A percentile compares a stretch with the other conserved stretches of the same genome.
phyloP scores from a whole-genome alignment of 2,888 invertebrate species.

The Drosophila kuntzei region DNA sequence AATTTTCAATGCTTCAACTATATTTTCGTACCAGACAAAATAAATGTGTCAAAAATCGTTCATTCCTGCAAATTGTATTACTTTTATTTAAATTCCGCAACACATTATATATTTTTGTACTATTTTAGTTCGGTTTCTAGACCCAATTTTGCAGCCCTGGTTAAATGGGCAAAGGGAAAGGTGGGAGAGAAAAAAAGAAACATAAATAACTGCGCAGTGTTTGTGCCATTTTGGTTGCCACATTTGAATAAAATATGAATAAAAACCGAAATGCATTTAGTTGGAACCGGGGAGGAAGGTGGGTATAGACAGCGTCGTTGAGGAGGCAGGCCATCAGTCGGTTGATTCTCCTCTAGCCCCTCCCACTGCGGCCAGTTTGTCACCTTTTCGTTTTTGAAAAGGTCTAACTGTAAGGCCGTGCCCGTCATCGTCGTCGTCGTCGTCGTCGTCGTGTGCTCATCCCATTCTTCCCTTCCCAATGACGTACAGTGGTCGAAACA shows the following conservation, averaged over 20 bases:
- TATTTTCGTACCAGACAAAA: neutral
- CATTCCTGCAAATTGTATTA: conserved; percentile 19
- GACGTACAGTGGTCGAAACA: neutral
- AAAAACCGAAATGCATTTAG: conserved; percentile 81
- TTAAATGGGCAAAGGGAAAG: conserved; percentile 18
- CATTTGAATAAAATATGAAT: conserved; percentile 81
- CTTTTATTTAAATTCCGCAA: conserved; percentile 29
- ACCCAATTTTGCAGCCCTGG: conserved; percentile 46
- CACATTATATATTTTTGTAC: conserved; percentile 16
- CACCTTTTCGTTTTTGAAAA: conserved; percentile 73
- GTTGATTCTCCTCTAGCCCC: neutral
- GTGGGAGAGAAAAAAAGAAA: conserved; percentile 39
- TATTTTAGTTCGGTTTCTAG: conserved; percentile 13
- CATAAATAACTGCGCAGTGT: conserved; percentile 79
- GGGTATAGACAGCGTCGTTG: neutral
- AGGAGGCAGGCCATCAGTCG: conserved; percentile 18
- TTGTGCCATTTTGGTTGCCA: conserved; percentile 79
- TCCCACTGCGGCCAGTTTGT: conserved; percentile 65
- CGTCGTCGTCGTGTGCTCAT: conserved; percentile 9
- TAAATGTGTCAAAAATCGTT: conserved; percentile 8
- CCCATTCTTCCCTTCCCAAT: conserved; percentile 1
- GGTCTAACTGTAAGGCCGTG: conserved; percentile 44
- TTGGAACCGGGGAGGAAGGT: conserved; percentile 25
- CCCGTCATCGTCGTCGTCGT: conserved; percentile 10
- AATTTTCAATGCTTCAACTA: neutral